Evolutionary conservation across 2,113 vertebrate genomes (phyloP).

Genomic region (Myxocyprinus asiaticus): DNA sequence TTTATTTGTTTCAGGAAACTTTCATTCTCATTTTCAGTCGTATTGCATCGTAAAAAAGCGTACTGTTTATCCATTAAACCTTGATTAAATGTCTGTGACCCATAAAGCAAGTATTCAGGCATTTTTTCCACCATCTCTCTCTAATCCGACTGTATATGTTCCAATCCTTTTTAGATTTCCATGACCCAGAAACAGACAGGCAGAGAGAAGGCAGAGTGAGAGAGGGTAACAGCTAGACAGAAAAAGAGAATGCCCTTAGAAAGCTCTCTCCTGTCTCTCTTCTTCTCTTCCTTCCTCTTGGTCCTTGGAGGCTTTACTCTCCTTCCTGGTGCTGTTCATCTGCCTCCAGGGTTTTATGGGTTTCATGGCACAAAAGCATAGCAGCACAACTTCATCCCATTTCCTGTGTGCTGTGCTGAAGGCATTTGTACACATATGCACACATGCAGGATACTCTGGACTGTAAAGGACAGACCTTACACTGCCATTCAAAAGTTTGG

Average conservation of each 20-base stretch:
- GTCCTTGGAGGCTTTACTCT: slow-evolving; percentile 27
- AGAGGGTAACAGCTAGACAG: slow-evolving; percentile 7
- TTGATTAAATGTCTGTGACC: slow-evolving; percentile 46
- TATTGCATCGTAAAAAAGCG: no score
- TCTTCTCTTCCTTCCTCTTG: background rate
- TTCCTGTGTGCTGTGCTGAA: slow-evolving; percentile 15
- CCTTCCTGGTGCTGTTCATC: slow-evolving; percentile 28
- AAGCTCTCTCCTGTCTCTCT: slow-evolving; percentile 3
- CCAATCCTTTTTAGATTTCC: slow-evolving; percentile 17
- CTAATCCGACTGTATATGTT: slow-evolving; percentile 13
- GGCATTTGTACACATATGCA: background rate
- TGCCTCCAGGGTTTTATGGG: background rate
- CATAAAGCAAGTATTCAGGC: slow-evolving; percentile 43
- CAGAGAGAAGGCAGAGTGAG: background rate
- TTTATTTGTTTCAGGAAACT: no score
- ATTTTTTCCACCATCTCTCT: slow-evolving; percentile 10
- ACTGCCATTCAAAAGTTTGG: no score
- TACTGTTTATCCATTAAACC: slow-evolving; percentile 43
- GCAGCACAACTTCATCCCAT: slow-evolving; percentile 20
- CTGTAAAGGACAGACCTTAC: no score
- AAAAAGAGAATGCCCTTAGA: background rate
- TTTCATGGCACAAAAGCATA: slow-evolving; percentile 35
- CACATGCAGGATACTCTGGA: background rate
- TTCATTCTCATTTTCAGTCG: no score
- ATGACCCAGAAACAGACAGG: slow-evolving; percentile 47